phyloP scores from a whole-genome alignment of 1,140 invertebrate species.

The Brachystomella parvula region DNA sequence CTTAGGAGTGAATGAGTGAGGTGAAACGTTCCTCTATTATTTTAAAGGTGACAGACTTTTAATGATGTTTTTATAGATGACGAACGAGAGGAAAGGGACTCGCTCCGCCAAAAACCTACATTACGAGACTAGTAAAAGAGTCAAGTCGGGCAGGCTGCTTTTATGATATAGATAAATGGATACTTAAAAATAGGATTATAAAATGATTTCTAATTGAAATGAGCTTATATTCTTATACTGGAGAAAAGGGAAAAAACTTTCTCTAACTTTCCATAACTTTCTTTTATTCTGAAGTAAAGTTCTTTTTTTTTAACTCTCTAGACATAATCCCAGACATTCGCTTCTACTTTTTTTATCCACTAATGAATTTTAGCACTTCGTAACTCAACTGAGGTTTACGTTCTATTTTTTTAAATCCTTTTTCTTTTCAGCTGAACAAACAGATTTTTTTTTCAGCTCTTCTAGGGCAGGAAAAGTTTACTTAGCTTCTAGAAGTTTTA shows the following conservation, averaged over 20 bases:
- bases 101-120: background rate
- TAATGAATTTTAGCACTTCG: constrained; percentile 11
- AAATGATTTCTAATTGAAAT: constrained; percentile 12
- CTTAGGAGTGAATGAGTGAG: background rate
- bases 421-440: too few species aligned
- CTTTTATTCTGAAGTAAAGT: background rate
- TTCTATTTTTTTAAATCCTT: too few species aligned
- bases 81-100: background rate
- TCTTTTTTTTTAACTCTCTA: background rate
- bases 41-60: constrained; percentile 4
- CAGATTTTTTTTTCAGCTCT: too few species aligned
- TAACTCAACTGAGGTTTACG: too few species aligned
- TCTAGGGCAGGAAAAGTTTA: too few species aligned
- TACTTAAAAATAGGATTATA: constrained; percentile 36
- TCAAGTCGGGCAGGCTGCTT: background rate
- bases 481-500: too few species aligned
- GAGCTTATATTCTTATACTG: background rate
- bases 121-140: background rate
- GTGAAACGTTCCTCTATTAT: background rate
- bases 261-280: background rate
- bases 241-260: background rate
- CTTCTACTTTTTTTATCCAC: background rate
- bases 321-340: background rate
- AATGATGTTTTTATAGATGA: constrained; percentile 1
- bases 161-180: background rate